phyloP scores from a whole-genome alignment of 2,113 vertebrate genomes.

The Gavia stellata region DNA sequence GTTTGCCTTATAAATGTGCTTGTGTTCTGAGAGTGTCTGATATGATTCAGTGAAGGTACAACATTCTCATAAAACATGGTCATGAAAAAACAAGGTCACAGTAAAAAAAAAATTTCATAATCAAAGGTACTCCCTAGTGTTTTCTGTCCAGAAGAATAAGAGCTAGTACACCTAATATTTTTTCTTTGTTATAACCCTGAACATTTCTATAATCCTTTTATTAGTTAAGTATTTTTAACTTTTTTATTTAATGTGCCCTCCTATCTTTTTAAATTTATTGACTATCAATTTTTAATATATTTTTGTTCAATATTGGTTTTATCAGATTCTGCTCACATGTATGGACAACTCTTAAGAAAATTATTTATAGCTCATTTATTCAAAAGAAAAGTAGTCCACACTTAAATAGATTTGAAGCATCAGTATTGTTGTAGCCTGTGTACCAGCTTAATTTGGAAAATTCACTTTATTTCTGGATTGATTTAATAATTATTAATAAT shows the following conservation, averaged over 20 bases:
- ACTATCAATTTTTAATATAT: background rate
- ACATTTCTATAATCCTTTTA: background rate
- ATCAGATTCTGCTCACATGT: background rate
- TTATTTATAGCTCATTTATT: background rate
- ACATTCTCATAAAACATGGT: background rate
- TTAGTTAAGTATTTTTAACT: background rate
- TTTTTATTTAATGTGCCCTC: background rate
- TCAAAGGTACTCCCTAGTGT: background rate
- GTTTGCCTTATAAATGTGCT: background rate
- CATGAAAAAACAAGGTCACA: background rate
- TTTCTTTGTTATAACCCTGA: background rate
- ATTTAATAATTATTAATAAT: background rate
- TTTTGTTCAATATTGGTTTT: background rate
- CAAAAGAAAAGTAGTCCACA: background rate
- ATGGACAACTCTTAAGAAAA: background rate
- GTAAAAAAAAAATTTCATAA: background rate
- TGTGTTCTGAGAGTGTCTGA: background rate
- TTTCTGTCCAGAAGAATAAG: background rate
- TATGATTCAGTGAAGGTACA: background rate
- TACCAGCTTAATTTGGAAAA: background rate
- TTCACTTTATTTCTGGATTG: background rate
- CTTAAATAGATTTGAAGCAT: background rate
- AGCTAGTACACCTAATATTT: background rate
- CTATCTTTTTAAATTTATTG: background rate
- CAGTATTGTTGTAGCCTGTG: background rate